Evolutionary conservation across 2,797 vertebrate genomes (phyloP), one percentile per base, ranked within the genome.

Genomic region (Sebastes diploproa): DNA sequence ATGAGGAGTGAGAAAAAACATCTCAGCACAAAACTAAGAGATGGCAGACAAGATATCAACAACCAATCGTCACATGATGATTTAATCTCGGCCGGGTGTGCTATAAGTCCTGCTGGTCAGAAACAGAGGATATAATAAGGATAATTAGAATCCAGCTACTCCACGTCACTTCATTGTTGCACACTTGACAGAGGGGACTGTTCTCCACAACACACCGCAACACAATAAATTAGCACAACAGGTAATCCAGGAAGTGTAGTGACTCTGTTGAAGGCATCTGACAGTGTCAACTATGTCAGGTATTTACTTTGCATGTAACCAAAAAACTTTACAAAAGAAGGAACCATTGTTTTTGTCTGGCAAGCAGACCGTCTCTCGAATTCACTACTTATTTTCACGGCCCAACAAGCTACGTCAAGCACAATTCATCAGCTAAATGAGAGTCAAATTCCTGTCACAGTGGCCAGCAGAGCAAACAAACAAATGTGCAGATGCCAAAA

Each of bases 61-160:
- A 46, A 58, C 10, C 65, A 55, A 2, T 34, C 1, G 3, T 78
- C 76, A 83, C 54, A 69, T 77, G 75, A 71, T 7, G 42, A 75
- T 79, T 81, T 63, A 36, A 63, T 72, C 54, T 74, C 16, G 50
- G 38, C 64, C 2, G 4, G 77, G 42, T 10, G 10, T 30, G 27
- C 50, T 7, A 3, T 42, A 58, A 72, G 10, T 13, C 32, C 59
- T 66, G 16, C 38, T 54, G 46, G 46, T 50, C 46, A 50, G 46
- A 50, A 50, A 50, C 46, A 11, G n/a, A 54, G 52, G 52, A 1
- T 13, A 2, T 54, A 86, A 70, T 72, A 68, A 71, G 27, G 79
- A 61, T 70, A 86, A 70, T 72, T 71, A 71, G 27, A 81, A 61
- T 70, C n/a, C 54, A 61, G 16, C 30, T 42, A 50, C 18, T 70